Base-by-base conservation (phyloP, 2,888 invertebrate species). In the Eudemis profundana region DNA sequence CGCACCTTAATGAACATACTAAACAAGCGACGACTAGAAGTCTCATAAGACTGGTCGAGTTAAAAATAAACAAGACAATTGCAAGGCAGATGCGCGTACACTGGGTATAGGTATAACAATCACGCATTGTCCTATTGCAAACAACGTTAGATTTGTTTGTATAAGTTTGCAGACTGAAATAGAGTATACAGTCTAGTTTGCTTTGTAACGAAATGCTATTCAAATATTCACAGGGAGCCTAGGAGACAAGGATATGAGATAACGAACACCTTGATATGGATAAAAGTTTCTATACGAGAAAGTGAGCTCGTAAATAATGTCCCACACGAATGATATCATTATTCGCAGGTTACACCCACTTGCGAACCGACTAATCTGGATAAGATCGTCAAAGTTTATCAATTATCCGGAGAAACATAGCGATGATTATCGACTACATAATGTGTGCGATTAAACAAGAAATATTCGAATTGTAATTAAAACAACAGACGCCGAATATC, bases 61-160 rank as follows among this genome's bases (percentile, higher is more conserved):
- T 84, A 86, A 85, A 89, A 89, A 89, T 87, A 89, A 86, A 84
- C 83, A 78, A 80, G 78, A 79, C 86, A 86, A 87, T 86, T 85
- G 85, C 82, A 82, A 76, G 75, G 78, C 78, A 84, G 78, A 81
- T 83, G 82, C 82, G 83, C 73, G 70, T 71, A 73, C 77, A 75
- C 72, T 72, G 69, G 72, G 71, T 69, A 68, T 76, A 69, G 70
- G 73, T 74, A 76, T 74, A 77, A 77, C 73, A 78, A 78, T 75
- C 74, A 74, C 72, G 75, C 72, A 81, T 83, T 85, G 79, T 81
- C 75, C 38, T 44, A 54, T 56, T 50, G 51, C 50, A 56, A 54
- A 60, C 60, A 23, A 53, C 47, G 61, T 49, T 56, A 64, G 44
- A 50, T 65, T 62, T 61, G 47, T 66, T 54, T 66, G 49, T 66